Evolutionary conservation across 2,888 invertebrate genomes (phyloP), one percentile per base, ranked within the genome.

Genomic region (Actias luna): DNA sequence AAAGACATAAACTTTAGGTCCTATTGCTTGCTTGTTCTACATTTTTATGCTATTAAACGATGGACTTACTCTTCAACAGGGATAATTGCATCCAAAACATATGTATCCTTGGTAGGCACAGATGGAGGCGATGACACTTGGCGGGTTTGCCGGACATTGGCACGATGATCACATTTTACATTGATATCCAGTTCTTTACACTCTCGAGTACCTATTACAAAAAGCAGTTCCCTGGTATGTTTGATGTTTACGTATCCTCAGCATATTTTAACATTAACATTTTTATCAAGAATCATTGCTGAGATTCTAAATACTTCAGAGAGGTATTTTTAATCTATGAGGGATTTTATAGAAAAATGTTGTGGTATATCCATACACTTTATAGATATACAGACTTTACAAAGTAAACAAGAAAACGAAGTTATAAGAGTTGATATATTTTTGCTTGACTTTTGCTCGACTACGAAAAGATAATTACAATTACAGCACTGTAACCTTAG

Each of bases 101-200:
- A 98, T 62, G 96, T 96, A 72, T 96, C 96, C 72, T 96, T 96
- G 73, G 95, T 94, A 73, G 95, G 94, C 70, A 93, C 93, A 62
- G 94, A 93, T 55, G 92, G 85, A 66, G 86, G 85, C 65, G 84
- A 74, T 70, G 88, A 87, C 58, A 92, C 90, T 87, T 96, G 95
- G 77, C 96, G 93, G 35, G 94, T 94, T 72, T 94, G 94, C 61
- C 96, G 93, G 62, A 89, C 87, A 63, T 94, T 94, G 12, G 93
- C 93, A 70, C 96, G 95, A 78, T 97, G 97, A 80, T 97, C 97
- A 78, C 98, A 98, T 84, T 97, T 97, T 3, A 98, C 97, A 79
- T 97, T 96, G 72, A 98, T 98, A 75, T 97, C 95, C 61, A 98
- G 92, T 78, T 98, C 97, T 79, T 97, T 97, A 82, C 98, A 98